A percentile compares a stretch with the other conserved stretches of the same genome.
Evolutionary conservation across 1,140 invertebrate species (phyloP).

Genomic region (Diprion similis): DNA sequence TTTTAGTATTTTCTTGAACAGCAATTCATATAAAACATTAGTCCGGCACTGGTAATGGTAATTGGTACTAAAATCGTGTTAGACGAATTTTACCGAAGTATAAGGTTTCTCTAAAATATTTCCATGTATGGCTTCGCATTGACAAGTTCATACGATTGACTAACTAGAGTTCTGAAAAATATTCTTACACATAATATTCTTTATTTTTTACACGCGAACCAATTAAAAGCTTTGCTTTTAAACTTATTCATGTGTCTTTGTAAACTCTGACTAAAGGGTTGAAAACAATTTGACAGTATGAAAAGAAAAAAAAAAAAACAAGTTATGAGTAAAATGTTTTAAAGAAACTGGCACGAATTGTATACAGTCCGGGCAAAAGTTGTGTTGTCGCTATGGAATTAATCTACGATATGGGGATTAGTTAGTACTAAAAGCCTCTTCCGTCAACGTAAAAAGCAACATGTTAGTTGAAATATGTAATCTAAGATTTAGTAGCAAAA

Average conservation of each 20-base stretch:
- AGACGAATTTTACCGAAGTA: not conserved
- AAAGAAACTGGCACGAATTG: not conserved
- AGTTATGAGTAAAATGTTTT: not conserved
- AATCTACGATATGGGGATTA: not conserved
- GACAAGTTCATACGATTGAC: not conserved
- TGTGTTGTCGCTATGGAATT: not conserved
- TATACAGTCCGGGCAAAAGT: not conserved
- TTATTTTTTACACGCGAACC: too few species aligned
- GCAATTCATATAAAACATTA: too few species aligned
- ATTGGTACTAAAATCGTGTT: not conserved
- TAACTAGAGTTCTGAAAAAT: not conserved
- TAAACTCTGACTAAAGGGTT: not conserved
- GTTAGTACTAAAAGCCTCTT: not conserved
- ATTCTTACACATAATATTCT: not conserved
- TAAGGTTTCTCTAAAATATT: not conserved
- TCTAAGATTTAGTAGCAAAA: conserved; percentile 41
- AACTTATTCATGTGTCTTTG: not conserved
- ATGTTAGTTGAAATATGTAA: conserved; percentile 42
- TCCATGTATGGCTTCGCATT: conserved; percentile 2
- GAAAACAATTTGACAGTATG: not conserved
- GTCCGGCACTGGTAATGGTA: too few species aligned
- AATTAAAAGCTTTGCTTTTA: not conserved
- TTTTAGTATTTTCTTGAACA: too few species aligned
- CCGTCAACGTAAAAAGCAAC: conserved; percentile 26
- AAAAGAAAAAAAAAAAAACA: not conserved